A percentile compares a stretch with the other conserved stretches of the same genome.
Evolutionary conservation across 1,140 invertebrate species (phyloP).

Genomic region (Gonatopus flavifemur): DNA sequence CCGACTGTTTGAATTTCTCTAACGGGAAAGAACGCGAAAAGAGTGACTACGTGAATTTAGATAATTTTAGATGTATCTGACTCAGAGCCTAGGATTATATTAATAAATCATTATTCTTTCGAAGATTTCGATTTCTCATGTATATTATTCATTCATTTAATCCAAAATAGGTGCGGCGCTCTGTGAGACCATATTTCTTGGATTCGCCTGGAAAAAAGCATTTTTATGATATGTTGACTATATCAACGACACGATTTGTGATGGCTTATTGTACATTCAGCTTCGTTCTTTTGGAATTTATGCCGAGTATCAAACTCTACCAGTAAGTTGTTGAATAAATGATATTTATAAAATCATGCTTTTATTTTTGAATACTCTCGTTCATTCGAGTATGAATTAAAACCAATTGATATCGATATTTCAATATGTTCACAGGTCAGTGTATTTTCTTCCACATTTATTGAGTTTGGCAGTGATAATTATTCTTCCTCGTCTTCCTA

Average conservation of each 20-base stretch:
- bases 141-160: too few species aligned
- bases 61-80: too few species aligned
- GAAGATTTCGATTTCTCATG: too few species aligned
- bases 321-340: constrained; percentile 58
- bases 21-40: too few species aligned
- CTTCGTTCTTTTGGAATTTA: constrained; percentile 86
- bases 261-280: constrained; percentile 87
- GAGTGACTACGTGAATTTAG: too few species aligned
- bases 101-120: too few species aligned
- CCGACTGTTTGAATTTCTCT: too few species aligned
- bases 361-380: too few species aligned
- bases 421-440: constrained; percentile 48
- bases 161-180: constrained; percentile 64
- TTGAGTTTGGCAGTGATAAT: constrained; percentile 59
- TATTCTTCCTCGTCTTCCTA: constrained; percentile 54
- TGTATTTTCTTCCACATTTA: constrained; percentile 65
- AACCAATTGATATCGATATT: too few species aligned
- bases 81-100: too few species aligned
- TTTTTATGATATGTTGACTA: constrained; percentile 79
- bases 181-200: constrained; percentile 77
- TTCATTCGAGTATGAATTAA: too few species aligned
- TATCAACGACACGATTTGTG: constrained; percentile 75
- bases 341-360: constrained; percentile 1
- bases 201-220: constrained; percentile 63
- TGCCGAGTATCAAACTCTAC: constrained; percentile 66